phyloP scores from a whole-genome alignment of 2,113 vertebrate genomes.

The Talpa occidentalis region DNA sequence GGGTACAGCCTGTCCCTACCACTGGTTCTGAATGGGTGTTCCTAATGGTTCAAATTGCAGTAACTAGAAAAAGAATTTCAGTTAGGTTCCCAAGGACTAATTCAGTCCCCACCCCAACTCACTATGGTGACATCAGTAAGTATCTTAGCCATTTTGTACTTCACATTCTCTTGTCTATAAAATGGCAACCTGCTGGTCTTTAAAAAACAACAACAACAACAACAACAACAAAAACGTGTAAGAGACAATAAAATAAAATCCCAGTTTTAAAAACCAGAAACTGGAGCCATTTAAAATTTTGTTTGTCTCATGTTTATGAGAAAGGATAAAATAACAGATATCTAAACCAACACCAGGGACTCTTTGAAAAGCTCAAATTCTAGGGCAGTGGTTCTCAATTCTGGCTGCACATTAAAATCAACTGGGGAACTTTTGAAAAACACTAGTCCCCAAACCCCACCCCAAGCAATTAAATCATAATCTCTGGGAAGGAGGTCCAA shows the following conservation, averaged over 20 bases:
- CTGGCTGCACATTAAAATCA: neutral
- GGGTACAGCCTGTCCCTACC: neutral
- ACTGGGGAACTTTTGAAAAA: constrained; percentile 49
- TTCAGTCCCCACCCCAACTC: neutral
- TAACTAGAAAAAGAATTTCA: neutral
- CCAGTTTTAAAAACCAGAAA: constrained; percentile 52
- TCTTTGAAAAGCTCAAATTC: constrained; percentile 40
- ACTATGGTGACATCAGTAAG: neutral
- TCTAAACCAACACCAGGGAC: constrained; percentile 55
- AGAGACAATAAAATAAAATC: constrained; percentile 43
- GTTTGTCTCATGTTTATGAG: constrained; percentile 62
- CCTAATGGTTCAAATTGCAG: neutral
- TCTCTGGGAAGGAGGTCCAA: constrained; percentile 16
- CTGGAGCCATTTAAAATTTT: constrained; percentile 48
- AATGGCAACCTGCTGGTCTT: constrained; percentile 36
- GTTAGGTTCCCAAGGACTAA: neutral
- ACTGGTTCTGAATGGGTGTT: neutral
- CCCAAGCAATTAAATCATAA: constrained; percentile 19
- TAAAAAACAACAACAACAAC: too few relatives aligned
- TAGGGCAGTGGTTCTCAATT: neutral
- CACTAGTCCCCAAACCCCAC: neutral
- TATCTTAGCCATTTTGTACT: neutral
- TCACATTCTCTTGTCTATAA: neutral
- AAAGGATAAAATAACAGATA: constrained; percentile 62
- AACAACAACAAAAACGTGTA: neutral